Percentiles rank a stretch among this genome's conserved stretches.
Evolutionary conservation across 92 coral and sea anemone genomes (phyloP).

Genomic region (Montipora capitata): DNA sequence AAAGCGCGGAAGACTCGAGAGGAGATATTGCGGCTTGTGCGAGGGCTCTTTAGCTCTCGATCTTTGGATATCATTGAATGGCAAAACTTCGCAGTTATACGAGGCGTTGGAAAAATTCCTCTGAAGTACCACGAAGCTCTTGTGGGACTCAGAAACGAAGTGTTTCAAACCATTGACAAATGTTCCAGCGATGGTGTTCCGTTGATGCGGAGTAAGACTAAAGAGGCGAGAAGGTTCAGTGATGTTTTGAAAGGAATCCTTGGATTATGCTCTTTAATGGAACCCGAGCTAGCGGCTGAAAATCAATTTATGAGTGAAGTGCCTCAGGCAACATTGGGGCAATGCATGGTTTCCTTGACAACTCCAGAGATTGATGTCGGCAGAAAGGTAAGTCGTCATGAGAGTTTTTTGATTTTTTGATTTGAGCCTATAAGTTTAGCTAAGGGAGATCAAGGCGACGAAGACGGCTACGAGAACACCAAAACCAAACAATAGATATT

Average conservation of each 20-base stretch:
- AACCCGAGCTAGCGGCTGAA: conserved; percentile 4
- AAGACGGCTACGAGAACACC: no score
- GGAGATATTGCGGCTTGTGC: conserved; percentile 24
- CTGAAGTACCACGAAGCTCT: conserved; percentile 11
- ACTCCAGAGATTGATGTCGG: neutral
- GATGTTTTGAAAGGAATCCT: conserved; percentile 3
- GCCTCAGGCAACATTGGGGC: neutral
- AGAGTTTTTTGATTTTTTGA: neutral
- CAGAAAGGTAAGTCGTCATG: conserved; percentile 23
- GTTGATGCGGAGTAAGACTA: neutral
- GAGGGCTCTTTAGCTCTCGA: conserved; percentile 12
- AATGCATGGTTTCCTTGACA: neutral
- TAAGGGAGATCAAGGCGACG: no score
- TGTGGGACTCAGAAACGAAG: neutral
- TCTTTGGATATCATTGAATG: neutral
- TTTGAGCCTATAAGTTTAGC: no score
- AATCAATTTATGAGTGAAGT: neutral
- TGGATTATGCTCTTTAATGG: conserved; percentile 14
- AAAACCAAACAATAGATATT: no score
- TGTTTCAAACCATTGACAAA: neutral
- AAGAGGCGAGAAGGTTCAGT: neutral
- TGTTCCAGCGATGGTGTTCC: neutral
- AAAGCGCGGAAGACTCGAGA: conserved; percentile 28
- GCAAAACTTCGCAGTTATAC: conserved; percentile 1
- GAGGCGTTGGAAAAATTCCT: conserved; percentile 25